Conservation (phyloP, 2,888 invertebrate species). For the Heliconius erato region DNA sequence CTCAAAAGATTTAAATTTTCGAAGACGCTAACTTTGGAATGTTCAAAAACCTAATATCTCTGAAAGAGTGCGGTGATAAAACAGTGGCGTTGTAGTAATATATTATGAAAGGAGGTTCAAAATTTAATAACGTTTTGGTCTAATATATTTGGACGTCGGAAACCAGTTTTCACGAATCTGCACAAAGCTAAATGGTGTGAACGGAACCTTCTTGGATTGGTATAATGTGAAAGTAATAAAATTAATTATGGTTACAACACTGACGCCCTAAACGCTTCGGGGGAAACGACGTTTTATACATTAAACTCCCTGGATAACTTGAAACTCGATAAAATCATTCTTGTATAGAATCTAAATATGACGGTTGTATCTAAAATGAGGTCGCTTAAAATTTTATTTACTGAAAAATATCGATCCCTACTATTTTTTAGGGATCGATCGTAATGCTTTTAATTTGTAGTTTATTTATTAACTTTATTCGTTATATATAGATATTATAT, state of each 20-base stretch:
- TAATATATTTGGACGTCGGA: constrained; percentile 50
- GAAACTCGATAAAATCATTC: constrained; percentile 73
- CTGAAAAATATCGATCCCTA: constrained; percentile 34
- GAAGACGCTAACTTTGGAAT: constrained; percentile 42
- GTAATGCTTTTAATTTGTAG: too few species aligned
- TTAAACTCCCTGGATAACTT: constrained; percentile 76
- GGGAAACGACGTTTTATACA: constrained; percentile 72
- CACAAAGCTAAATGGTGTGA: constrained; percentile 62
- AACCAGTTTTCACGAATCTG: constrained; percentile 48
- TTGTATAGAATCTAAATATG: constrained; percentile 64
- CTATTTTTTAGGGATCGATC: too few species aligned
- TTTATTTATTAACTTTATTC: too few species aligned
- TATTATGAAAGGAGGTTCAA: constrained; percentile 48
- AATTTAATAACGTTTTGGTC: constrained; percentile 51
- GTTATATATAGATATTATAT: too few species aligned
- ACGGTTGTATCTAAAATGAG: constrained; percentile 60
- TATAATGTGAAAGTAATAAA: constrained; percentile 71
- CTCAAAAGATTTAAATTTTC: constrained; percentile 46
- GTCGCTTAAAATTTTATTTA: constrained; percentile 63
- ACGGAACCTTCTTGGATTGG: constrained; percentile 60
- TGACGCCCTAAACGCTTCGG: constrained; percentile 65
- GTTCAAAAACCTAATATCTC: constrained; percentile 51
- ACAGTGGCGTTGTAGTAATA: constrained; percentile 49
- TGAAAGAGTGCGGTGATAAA: constrained; percentile 49
- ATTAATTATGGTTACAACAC: constrained; percentile 72